These are phyloP conservation scores for Trigoniulus corallinus DNA, from an alignment of 1,140 invertebrate species.

Conservation along the genomic window DNA sequence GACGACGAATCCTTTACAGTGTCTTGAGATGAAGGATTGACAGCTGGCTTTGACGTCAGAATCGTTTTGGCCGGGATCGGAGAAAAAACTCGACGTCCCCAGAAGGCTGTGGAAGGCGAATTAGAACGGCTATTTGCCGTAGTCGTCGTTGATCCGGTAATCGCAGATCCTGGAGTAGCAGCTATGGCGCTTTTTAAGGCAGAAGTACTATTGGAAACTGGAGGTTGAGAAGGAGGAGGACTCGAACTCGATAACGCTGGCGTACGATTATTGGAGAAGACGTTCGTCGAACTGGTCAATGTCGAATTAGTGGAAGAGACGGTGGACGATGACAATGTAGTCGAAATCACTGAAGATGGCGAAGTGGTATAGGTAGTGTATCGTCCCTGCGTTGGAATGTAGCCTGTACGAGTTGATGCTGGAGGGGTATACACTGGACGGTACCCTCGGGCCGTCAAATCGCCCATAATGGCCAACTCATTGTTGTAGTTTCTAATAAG, in stretches of 20 bases:
- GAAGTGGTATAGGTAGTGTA: not conserved
- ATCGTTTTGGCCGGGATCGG: not conserved
- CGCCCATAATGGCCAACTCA: not conserved
- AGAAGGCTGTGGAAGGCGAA: not conserved
- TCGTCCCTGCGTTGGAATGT: not conserved
- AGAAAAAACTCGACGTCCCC: not conserved
- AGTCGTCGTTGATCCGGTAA: not conserved
- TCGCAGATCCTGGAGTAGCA: not conserved
- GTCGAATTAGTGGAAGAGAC: not conserved
- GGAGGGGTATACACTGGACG: not conserved
- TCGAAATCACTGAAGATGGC: not conserved
- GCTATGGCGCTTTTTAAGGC: too few relatives aligned
- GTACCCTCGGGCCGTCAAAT: not conserved
- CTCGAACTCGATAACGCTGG: not conserved
- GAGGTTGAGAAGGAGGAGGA: not conserved
- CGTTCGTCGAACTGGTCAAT: not conserved
- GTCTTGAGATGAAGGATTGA: not conserved
- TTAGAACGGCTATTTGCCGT: not conserved
- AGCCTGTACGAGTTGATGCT: not conserved
- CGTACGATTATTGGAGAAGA: not conserved
- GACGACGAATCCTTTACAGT: not conserved
- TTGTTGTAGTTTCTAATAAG: constrained; percentile 1
- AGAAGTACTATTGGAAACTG: not conserved
- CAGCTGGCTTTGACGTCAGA: not conserved
- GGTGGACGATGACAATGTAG: not conserved